Conservation (phyloP, 2,797 vertebrate species). For the Octomys mimax region DNA sequence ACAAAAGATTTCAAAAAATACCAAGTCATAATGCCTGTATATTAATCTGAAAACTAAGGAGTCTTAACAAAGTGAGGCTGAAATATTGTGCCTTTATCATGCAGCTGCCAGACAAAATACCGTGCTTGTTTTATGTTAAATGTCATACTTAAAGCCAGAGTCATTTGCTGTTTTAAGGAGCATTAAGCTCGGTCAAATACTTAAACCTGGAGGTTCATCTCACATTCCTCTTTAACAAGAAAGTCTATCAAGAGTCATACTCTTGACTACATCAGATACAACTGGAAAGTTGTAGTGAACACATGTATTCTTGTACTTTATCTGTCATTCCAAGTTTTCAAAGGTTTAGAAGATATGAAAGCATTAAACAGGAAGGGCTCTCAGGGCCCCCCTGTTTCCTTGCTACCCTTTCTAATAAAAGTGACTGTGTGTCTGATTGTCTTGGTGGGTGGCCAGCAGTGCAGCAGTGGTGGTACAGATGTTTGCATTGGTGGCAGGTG, state of each 20-base stretch:
- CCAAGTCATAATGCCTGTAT: background rate
- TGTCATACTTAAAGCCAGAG: slow-evolving; percentile 46
- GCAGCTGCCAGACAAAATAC: slow-evolving; percentile 64
- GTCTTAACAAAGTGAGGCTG: slow-evolving; percentile 9
- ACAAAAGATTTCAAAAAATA: slow-evolving; percentile 44
- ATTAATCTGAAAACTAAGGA: slow-evolving; percentile 50
- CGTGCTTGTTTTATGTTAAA: slow-evolving; percentile 64
- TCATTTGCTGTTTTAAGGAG: slow-evolving; percentile 68
- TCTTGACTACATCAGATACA: slow-evolving; percentile 31
- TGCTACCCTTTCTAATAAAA: slow-evolving; percentile 51
- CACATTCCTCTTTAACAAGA: slow-evolving; percentile 42
- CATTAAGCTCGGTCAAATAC: slow-evolving; percentile 67
- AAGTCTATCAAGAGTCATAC: background rate
- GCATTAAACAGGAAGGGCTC: slow-evolving; percentile 13
- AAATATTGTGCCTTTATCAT: slow-evolving; percentile 67
- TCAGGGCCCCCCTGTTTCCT: slow-evolving; percentile 62
- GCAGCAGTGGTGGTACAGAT: background rate
- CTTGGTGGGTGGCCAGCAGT: background rate
- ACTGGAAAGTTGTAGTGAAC: slow-evolving; percentile 23
- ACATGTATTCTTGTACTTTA: slow-evolving; percentile 52
- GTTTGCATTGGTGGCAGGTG: background rate
- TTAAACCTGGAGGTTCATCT: background rate
- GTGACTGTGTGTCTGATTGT: background rate
- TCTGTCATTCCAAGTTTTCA: slow-evolving; percentile 62
- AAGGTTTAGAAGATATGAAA: slow-evolving; percentile 50